A percentile compares a stretch with the other conserved stretches of the same genome.
These are phyloP conservation scores for Dendroctonus ponderosae DNA, from an alignment of 1,140 invertebrate genomes.

Conservation along the genomic window DNA sequence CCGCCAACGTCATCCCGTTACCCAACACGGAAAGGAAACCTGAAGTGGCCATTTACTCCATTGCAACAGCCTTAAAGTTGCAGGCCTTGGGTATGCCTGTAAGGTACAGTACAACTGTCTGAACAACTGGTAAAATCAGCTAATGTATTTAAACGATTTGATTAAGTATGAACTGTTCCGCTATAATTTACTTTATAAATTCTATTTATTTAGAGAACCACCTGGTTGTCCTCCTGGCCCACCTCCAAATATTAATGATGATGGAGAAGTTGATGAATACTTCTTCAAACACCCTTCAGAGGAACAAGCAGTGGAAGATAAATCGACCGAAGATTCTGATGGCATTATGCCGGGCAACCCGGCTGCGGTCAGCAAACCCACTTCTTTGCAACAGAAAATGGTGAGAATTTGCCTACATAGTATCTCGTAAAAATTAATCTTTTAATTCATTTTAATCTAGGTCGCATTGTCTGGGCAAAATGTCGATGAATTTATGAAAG, in stretches of 20 bases:
- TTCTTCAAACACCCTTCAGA: slow-evolving; percentile 38
- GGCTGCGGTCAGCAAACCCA: slow-evolving; percentile 57
- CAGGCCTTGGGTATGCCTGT: slow-evolving; percentile 43
- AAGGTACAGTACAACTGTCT: slow-evolving; percentile 1
- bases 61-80: slow-evolving; percentile 49
- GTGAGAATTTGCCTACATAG: slow-evolving; percentile 48
- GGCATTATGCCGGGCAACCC: not conserved
- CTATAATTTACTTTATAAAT: not conserved
- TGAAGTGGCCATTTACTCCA: slow-evolving; percentile 52
- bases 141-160: too few species aligned
- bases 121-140: too few species aligned
- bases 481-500: slow-evolving; percentile 89
- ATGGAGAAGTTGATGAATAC: slow-evolving; percentile 60
- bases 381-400: slow-evolving; percentile 79
- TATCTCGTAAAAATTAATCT: not conserved
- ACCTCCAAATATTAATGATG: slow-evolving; percentile 69
- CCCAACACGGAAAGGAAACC: slow-evolving; percentile 54
- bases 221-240: slow-evolving; percentile 86
- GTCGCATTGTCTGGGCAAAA: slow-evolving; percentile 79
- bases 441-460: slow-evolving; percentile 1
- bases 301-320: slow-evolving; percentile 14
- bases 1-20: slow-evolving; percentile 70
- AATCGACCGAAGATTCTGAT: slow-evolving; percentile 4
- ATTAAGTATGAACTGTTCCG: too few species aligned
- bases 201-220: slow-evolving; percentile 56